phyloP scores from a whole-genome alignment of 2,888 invertebrate genomes.

The Tanaodytes sp. region DNA sequence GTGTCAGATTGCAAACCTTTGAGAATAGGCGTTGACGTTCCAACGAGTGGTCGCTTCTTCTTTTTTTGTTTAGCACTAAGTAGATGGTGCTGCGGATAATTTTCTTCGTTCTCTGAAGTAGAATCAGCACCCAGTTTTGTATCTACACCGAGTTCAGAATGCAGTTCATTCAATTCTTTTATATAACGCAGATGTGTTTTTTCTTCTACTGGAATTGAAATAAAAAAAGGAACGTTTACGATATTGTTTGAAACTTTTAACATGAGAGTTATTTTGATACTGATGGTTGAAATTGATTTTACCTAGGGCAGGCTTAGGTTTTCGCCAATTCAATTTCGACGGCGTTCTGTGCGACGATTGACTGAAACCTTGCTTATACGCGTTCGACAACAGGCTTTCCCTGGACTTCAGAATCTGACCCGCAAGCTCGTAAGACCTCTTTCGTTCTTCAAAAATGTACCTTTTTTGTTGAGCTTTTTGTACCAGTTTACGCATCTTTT shows the following conservation, averaged over 20 bases:
- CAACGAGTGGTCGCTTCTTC: slow-evolving; percentile 60
- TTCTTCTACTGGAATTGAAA: slow-evolving; percentile 64
- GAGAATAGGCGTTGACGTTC: slow-evolving; percentile 60
- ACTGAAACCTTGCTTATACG: slow-evolving; percentile 74
- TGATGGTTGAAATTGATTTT: slow-evolving; percentile 45
- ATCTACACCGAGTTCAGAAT: slow-evolving; percentile 65
- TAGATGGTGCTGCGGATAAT: slow-evolving; percentile 64
- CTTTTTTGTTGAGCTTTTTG: slow-evolving; percentile 84
- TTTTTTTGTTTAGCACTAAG: slow-evolving; percentile 63
- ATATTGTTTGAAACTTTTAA: too few relatives aligned
- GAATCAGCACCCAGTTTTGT: slow-evolving; percentile 64
- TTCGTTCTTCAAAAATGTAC: slow-evolving; percentile 77
- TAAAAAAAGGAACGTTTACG: slow-evolving; percentile 42
- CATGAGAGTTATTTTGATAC: too few relatives aligned
- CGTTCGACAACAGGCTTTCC: slow-evolving; percentile 80
- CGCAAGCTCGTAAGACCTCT: slow-evolving; percentile 72
- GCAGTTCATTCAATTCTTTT: slow-evolving; percentile 67
- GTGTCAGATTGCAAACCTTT: slow-evolving; percentile 63
- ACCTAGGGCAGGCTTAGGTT: slow-evolving; percentile 74
- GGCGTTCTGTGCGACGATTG: slow-evolving; percentile 72
- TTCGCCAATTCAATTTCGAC: slow-evolving; percentile 70
- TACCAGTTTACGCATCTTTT: slow-evolving; percentile 84
- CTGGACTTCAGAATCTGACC: slow-evolving; percentile 74
- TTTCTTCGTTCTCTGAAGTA: slow-evolving; percentile 70
- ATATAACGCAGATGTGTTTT: slow-evolving; percentile 68